Evolutionary conservation across 2,888 invertebrate species (phyloP), one percentile per base, ranked within the genome.

Genomic region (Minunthozetes semirufus): DNA sequence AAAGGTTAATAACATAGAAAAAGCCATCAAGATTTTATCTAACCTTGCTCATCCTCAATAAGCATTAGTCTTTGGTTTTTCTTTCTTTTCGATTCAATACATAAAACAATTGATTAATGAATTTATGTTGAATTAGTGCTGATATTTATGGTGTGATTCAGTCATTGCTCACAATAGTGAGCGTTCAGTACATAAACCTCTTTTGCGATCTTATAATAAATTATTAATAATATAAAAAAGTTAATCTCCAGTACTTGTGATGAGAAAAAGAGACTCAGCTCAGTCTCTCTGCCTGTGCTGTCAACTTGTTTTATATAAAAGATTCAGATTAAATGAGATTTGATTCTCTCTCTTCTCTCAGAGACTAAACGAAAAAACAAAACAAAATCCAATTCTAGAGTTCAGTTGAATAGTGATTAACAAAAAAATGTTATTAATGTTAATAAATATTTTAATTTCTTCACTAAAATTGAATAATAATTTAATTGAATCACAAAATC

Each of bases 261-360:
- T 17, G 50, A 50, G 56, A 56, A 56, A n/a, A 22, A 56, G 19
- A 22, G 19, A 3, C 22, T 25, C 25, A 56, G n/a, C 19, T 50
- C n/a, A 42, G 19, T 56, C 22, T 22, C 9, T 53, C n/a, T 53
- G 19, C 19, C 22, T 56, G 22, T 56, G 25, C 53, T 53, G 53
- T 53, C 53, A 53, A 56, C 56, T 56, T 56, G 56, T 56, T 50
- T 50, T 56, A 56, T 56, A 56, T 56, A 22, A 25, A 22, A 56
- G 13, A 1, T 22, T 56, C 5, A 22, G 25, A 22, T 19, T 56
- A 56, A 56, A 56, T 56, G 56, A 22, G 13, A 56, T 56, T 8
- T 56, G 22, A 22, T 56, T 56, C 4, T 25, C 22, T 22, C 25
- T 56, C 4, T 25, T 11, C 13, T 22, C 13, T 56, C 25, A 1